These are phyloP conservation scores for Tetraodon nigroviridis DNA, from an alignment of 2,113 vertebrate genomes.

Conservation along the genomic window DNA sequence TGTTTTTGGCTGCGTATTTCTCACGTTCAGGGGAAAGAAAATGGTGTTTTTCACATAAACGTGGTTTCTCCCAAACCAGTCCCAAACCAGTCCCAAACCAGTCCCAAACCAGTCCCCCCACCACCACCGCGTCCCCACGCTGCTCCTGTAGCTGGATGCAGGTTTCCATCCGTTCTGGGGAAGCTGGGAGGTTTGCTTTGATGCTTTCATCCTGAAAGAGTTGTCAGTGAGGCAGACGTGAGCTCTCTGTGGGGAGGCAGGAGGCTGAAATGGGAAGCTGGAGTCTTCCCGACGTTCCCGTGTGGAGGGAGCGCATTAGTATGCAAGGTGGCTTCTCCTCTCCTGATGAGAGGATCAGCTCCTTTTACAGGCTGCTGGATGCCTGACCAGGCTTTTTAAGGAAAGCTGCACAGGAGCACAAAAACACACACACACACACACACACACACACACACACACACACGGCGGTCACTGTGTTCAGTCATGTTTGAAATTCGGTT, in stretches of 20 bases:
- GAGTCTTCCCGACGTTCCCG: constrained; percentile 46
- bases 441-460: neutral
- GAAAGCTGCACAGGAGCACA: constrained; percentile 24
- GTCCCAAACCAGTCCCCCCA: too few species aligned
- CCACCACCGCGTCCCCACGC: too few species aligned
- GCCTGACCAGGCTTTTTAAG: constrained; percentile 59
- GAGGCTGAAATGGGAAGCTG: constrained; percentile 29
- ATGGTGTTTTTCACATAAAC: too few species aligned
- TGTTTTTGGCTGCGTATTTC: too few species aligned
- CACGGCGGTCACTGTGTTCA: constrained; percentile 22
- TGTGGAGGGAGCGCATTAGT: constrained; percentile 55
- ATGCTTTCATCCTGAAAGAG: too few species aligned
- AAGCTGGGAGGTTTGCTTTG: too few species aligned
- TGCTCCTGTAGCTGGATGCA: too few species aligned
- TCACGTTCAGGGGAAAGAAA: too few species aligned
- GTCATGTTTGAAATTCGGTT: constrained; percentile 44
- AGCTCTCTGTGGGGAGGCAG: neutral
- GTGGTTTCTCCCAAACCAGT: too few species aligned
- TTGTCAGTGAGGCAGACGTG: too few species aligned
- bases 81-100: too few species aligned
- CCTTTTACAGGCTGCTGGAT: constrained; percentile 58
- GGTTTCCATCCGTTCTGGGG: too few species aligned
- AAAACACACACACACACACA: neutral
- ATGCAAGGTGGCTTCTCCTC: constrained; percentile 65
- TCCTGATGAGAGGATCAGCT: constrained; percentile 58